phyloP scores from a whole-genome alignment of 2,113 vertebrate genomes.

The Rhipidura dahli region DNA sequence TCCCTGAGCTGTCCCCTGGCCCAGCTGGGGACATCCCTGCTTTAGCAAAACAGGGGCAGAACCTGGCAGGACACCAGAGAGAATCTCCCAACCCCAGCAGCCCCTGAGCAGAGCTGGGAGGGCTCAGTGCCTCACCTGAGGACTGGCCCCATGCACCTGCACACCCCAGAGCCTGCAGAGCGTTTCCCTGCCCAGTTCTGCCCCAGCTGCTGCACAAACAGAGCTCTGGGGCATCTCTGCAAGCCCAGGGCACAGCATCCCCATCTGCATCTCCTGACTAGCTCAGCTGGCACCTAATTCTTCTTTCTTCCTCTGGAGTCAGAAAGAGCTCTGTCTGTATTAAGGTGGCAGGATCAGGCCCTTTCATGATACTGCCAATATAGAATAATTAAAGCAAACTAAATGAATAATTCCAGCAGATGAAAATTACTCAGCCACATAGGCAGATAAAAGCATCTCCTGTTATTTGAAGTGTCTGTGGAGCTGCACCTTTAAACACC shows the following conservation, averaged over 20 bases:
- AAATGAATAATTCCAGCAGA: constrained; percentile 52
- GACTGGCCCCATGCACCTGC: background rate
- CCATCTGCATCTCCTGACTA: background rate
- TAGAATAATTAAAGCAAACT: constrained; percentile 56
- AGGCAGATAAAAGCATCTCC: constrained; percentile 57
- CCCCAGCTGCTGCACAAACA: background rate
- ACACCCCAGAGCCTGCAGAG: background rate
- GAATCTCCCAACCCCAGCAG: background rate
- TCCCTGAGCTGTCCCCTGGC: background rate
- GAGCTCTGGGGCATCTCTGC: background rate
- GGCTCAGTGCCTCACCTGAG: background rate
- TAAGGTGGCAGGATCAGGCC: background rate
- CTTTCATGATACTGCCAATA: constrained; percentile 13
- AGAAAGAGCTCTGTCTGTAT: background rate
- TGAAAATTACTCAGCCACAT: constrained; percentile 57
- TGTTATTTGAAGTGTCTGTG: constrained; percentile 46
- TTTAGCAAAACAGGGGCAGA: background rate
- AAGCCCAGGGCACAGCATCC: background rate
- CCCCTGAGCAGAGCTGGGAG: background rate
- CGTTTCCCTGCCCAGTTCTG: background rate
- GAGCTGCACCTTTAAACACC: constrained; percentile 55
- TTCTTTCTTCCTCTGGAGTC: background rate
- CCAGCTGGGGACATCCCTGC: background rate
- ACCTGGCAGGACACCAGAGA: background rate
- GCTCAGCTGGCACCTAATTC: background rate